Evolutionary conservation across 1,140 invertebrate genomes (phyloP).

Genomic region (Drosophila sulfurigaster): DNA sequence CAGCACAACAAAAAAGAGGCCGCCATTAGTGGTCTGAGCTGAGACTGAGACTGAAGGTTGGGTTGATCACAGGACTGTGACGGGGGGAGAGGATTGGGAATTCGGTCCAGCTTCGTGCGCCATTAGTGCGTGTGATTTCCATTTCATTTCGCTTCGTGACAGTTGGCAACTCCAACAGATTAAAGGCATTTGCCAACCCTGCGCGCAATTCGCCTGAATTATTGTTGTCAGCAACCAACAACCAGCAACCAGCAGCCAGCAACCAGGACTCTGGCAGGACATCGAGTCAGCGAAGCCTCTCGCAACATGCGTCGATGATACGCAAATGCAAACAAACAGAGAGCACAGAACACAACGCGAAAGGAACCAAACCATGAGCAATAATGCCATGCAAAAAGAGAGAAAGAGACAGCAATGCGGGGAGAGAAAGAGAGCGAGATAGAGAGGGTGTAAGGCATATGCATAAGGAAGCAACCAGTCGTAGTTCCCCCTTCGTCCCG

Average conservation of each 20-base stretch:
- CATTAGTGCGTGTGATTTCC: slow-evolving; percentile 84
- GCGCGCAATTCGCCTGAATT: slow-evolving; percentile 78
- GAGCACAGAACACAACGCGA: slow-evolving; percentile 5
- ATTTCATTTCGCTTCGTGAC: slow-evolving; percentile 84
- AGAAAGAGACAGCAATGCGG: slow-evolving; percentile 1
- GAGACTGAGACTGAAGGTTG: neutral
- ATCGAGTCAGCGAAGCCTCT: slow-evolving; percentile 45
- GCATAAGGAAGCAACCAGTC: slow-evolving; percentile 74
- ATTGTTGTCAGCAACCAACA: slow-evolving; percentile 74
- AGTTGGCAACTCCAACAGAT: slow-evolving; percentile 83
- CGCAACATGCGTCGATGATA: slow-evolving; percentile 82
- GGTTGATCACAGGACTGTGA: neutral
- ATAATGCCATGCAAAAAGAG: slow-evolving; percentile 59
- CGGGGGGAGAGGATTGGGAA: neutral
- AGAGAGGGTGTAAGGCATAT: slow-evolving; percentile 65
- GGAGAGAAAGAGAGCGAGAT: neutral
- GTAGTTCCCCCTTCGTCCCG: slow-evolving; percentile 19
- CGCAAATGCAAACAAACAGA: slow-evolving; percentile 80
- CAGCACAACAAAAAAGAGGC: slow-evolving; percentile 18
- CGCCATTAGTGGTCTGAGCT: slow-evolving; percentile 25
- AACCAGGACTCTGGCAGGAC: slow-evolving; percentile 27
- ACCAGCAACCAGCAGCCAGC: slow-evolving; percentile 13
- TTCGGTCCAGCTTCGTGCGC: slow-evolving; percentile 39
- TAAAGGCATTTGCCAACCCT: slow-evolving; percentile 81
- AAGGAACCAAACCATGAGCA: slow-evolving; percentile 8